phyloP scores from a whole-genome alignment of 2,113 vertebrate genomes.

The Oncorhynchus keta region DNA sequence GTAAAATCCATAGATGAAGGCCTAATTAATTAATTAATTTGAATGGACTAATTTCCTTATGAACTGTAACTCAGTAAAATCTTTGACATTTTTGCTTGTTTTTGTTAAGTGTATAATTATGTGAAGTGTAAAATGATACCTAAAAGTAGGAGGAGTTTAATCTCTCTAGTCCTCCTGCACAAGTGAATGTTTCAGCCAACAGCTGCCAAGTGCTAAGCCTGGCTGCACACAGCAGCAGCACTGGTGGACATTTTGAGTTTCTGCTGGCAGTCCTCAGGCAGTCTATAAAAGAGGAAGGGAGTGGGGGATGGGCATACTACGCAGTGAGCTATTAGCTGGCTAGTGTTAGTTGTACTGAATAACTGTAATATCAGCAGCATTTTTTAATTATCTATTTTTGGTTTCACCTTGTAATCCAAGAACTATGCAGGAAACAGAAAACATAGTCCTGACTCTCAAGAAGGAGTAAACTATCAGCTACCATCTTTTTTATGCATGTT shows the following conservation, averaged over 20 bases:
- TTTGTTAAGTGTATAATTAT: not conserved
- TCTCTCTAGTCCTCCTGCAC: not conserved
- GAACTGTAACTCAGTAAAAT: no score
- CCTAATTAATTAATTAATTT: no score
- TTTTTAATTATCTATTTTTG: not conserved
- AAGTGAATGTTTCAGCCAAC: conserved; percentile 40
- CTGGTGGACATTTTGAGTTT: conserved; percentile 74
- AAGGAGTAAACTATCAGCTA: not conserved
- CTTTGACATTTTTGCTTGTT: no score
- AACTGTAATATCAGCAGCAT: not conserved
- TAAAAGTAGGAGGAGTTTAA: not conserved
- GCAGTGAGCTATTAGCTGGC: not conserved
- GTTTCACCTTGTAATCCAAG: not conserved
- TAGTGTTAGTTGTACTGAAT: not conserved
- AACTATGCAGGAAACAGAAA: not conserved
- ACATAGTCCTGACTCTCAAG: not conserved
- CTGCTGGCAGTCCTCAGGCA: conserved; percentile 25
- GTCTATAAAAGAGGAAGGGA: conserved; percentile 22
- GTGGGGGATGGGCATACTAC: conserved; percentile 46
- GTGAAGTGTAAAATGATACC: not conserved
- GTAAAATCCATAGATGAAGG: no score
- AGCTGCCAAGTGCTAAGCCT: conserved; percentile 38
- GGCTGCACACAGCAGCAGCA: conserved; percentile 56
- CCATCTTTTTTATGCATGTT: no score
- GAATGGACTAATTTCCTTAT: no score